Base-by-base conservation (phyloP, 2,888 invertebrate genomes). In the Lysandra bellargus region DNA sequence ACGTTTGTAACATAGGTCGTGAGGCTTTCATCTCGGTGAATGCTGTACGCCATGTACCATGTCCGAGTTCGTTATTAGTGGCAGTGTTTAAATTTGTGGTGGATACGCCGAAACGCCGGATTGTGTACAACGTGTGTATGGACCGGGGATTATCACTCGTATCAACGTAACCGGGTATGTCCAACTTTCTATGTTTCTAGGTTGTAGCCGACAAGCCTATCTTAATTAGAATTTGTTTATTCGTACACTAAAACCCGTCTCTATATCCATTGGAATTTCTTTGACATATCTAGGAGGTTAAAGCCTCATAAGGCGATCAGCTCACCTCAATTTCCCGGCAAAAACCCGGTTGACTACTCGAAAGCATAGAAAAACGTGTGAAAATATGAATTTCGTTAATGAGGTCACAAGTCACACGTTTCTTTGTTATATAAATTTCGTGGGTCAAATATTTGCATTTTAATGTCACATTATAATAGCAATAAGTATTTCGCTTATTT, bases 21-120 rank as follows among this genome's bases (percentile, higher is more conserved):
- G 84, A 91, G 89, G 89, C 88, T 90, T 91, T 88, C 88, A 86
- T 88, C 85, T 85, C 86, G 87, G 91, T 90, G 92, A 91, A 91
- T 91, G 92, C 87, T 85, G 87, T 91, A 90, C 92, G 91, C 90
- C 90, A 88, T 91, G 90, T 88, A 90, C 89, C 89, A 86, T 88
- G 83, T 89, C 89, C 88, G 88, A 89, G 90, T 90, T 91, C 91
- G 91, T 91, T 91, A 90, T 87, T 91, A 91, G 93, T 93, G 93
- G 86, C 88, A 88, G 92, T 93, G 94, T 93, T 92, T 88, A 89
- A 92, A 92, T 90, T 90, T 90, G 92, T 91, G 91, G 91, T 91
- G 91, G 87, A 88, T 88, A 85, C 84, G 83, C 87, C 86, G 85
- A 86, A 87, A 87, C 87, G 86, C 88, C 88, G 85, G 85, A 85